Evolutionary conservation across 2,797 vertebrate species (phyloP), one percentile per base, ranked within the genome.

Genomic region (Enteromius thamalakanensis): DNA sequence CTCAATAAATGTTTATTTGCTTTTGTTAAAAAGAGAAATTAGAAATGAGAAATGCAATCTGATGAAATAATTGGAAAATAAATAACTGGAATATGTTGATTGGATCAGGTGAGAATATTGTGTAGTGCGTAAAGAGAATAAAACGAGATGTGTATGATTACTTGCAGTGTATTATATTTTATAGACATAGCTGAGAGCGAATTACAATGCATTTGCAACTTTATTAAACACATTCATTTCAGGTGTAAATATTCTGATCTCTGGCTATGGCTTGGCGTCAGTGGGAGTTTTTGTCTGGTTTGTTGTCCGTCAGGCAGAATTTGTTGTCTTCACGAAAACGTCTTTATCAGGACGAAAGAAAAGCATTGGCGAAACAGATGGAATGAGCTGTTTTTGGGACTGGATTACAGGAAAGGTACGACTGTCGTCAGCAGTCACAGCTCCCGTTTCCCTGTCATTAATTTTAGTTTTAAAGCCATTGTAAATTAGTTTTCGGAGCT

Each of bases 381-480:
- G 51, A 40, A 60, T 60, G 37, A 26, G 74, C 37, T 37, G 60
- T 60, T 60, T 60, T 60, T 60, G n/a, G 21, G 23, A 60, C 49
- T 76, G 74, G 14, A 60, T 76, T 60, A 76, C 55, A 42, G 53
- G 37, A 76, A 60, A 76, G 53, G 15, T 42, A n/a, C 0, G 71
- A 29, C 49, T 76, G 12, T 60, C 34, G 0, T 60, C 34, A 23
- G 34, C n/a, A 40, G 12, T n/a, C 51, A 60, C 34, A 76, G 34
- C 21, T 76, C 2, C 76, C n/a, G 6, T 78, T 64, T 49, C 76
- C 19, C 58, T 78, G 37, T 26, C 58, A 78, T 81, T 72, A n/a
- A 81, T 71, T 81, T 72, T 60, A 49, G 12, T 19, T 79, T 79
- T 37, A 79, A 68, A 68, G 29, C 32, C 26, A 37, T 60, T 80